Evolutionary conservation across 2,797 vertebrate species (phyloP).

Genomic region (Xenopus petersii): DNA sequence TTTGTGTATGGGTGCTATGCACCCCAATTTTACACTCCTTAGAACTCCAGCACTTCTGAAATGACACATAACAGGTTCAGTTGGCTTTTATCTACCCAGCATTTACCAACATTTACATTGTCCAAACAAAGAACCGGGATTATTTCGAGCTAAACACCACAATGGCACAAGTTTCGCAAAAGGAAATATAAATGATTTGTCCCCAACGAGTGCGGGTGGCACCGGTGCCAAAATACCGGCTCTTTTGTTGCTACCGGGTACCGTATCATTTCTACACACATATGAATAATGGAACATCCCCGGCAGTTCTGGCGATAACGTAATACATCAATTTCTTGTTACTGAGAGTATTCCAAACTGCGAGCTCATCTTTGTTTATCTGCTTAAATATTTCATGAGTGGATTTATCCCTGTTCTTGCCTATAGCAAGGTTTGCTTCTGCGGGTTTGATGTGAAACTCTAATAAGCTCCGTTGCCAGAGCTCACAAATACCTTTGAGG

Average conservation of each 20-base stretch:
- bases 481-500: constrained; percentile 33
- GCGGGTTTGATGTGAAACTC: constrained; percentile 36
- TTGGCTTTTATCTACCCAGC: no score
- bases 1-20: no score
- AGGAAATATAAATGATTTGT: no score
- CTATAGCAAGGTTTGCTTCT: constrained; percentile 45
- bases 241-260: not conserved
- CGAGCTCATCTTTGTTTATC: constrained; percentile 44
- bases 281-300: constrained; percentile 30
- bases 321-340: constrained; percentile 38
- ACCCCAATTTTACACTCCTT: no score
- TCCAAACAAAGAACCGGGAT: no score
- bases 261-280: constrained; percentile 13
- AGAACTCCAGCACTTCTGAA: no score
- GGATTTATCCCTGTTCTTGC: constrained; percentile 45
- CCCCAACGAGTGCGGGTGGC: no score
- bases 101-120: no score
- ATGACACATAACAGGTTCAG: no score
- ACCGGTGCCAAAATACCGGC: no score
- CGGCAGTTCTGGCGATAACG: constrained; percentile 17
- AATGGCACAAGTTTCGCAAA: no score
- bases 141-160: no score
- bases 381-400: constrained; percentile 41
- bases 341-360: constrained; percentile 34
- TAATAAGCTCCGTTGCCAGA: constrained; percentile 40